Evolutionary conservation across 1,140 invertebrate genomes (phyloP).

Genomic region (Zaprionus inermis): DNA sequence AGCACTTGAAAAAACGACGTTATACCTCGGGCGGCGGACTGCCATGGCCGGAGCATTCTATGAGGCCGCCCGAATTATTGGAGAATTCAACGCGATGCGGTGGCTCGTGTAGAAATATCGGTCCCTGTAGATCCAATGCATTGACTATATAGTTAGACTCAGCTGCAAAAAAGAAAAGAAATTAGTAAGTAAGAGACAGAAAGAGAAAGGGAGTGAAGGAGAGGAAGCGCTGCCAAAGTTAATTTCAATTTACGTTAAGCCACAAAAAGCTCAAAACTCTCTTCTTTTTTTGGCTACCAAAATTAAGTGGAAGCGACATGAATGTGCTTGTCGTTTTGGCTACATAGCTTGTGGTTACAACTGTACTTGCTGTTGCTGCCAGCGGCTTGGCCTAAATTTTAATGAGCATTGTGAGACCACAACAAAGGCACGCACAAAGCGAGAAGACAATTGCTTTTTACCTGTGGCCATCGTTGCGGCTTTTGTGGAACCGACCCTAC

Average conservation of each 20-base stretch:
- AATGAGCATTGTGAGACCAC: constrained; percentile 71
- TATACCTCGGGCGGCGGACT: constrained; percentile 88
- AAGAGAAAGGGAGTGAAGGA: constrained; percentile 14
- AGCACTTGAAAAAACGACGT: background rate
- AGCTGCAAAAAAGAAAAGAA: constrained; percentile 53
- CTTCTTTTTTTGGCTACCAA: constrained; percentile 1
- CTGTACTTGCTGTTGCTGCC: constrained; percentile 12
- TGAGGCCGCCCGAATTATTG: constrained; percentile 91
- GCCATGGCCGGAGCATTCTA: constrained; percentile 92
- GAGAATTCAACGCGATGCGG: constrained; percentile 93
- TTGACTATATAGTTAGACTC: constrained; percentile 71
- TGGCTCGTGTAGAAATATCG: constrained; percentile 91
- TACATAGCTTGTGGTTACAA: background rate
- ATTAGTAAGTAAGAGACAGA: constrained; percentile 18
- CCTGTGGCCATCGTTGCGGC: constrained; percentile 63
- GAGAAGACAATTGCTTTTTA: constrained; percentile 80
- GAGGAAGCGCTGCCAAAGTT: constrained; percentile 50
- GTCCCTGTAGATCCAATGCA: constrained; percentile 90
- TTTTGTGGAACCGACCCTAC: background rate
- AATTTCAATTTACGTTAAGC: constrained; percentile 76
- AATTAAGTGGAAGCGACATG: constrained; percentile 56
- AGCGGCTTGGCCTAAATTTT: constrained; percentile 76
- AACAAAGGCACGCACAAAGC: constrained; percentile 66
- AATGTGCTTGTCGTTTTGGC: constrained; percentile 10
- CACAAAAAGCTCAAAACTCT: constrained; percentile 53